Evolutionary conservation across 2,113 vertebrate genomes (phyloP), one percentile per base, ranked within the genome.

Genomic region (Pelobates fuscus): DNA sequence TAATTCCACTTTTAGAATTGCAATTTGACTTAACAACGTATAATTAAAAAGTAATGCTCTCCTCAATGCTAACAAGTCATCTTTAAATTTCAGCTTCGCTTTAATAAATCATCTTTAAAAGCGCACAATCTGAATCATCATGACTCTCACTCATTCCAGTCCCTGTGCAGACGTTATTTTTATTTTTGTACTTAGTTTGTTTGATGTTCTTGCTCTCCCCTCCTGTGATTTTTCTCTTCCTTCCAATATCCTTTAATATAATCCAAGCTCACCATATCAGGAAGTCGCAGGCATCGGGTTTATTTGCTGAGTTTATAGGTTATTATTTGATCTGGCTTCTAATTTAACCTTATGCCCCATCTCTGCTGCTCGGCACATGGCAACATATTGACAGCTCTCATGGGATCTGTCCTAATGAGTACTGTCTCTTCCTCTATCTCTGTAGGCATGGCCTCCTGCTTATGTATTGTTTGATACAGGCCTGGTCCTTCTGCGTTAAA

Each of bases 251-350:
- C 49, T 73, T 72, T 41, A 23, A 55, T 65, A 71, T 71, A 71
- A 71, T 71, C 69, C 69, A 20, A 15, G 23, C 24, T 46, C 41
- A 24, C 70, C 44, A 26, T 73, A 73, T 73, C 71, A 73, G 71
- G 23, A 65, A 55, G 44, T 46, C 61, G 25, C 71, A 65, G 71
- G 55, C 60, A 41, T 15, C 44, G 20, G 49, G 46, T 43, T 26
- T 60, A 26, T 37, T 32, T 41, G 71, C 71, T 55, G 61, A 18
- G 17, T 73, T 65, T 73, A 54, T 65, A 18, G 60, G 63, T 57
- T 59, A 65, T 55, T 74, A 71, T 74, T 57, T 66, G 17, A 66
- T 74, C 52, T 43, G 52, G 23, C 30, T 65, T 74, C 62, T 74
- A 23, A 74, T 66, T 65, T 74, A 74, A 66, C 71, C 71, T 57